phyloP scores from a whole-genome alignment of 2,888 invertebrate genomes.

The Eristalinus aeneus region DNA sequence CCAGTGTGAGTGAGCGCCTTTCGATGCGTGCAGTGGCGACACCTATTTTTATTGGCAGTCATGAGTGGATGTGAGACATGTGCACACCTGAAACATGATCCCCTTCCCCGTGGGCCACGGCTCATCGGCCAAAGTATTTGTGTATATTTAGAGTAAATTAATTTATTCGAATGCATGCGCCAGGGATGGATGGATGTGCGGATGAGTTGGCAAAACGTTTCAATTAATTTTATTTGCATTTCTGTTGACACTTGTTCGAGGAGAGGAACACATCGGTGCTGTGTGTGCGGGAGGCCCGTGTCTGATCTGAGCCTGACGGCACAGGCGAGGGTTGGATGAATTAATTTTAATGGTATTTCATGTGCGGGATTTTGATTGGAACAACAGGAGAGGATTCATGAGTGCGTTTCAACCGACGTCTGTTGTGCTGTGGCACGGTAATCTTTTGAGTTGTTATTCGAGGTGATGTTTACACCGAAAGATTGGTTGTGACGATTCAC shows the following conservation, averaged over 20 bases:
- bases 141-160: slow-evolving; percentile 78
- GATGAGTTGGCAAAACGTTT: slow-evolving; percentile 72
- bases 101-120: neutral
- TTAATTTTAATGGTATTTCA: slow-evolving; percentile 69
- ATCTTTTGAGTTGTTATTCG: slow-evolving; percentile 59
- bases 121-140: slow-evolving; percentile 61
- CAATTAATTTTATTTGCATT: slow-evolving; percentile 76
- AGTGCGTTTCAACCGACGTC: neutral
- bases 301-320: neutral
- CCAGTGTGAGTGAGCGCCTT: neutral
- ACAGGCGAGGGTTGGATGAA: slow-evolving; percentile 34
- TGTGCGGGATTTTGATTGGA: slow-evolving; percentile 63
- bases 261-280: slow-evolving; percentile 29
- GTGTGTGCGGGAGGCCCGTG: neutral
- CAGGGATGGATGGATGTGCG: slow-evolving; percentile 59
- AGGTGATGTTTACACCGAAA: slow-evolving; percentile 52
- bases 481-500: slow-evolving; percentile 61
- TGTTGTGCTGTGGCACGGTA: slow-evolving; percentile 47
- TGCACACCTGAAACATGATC: slow-evolving; percentile 38
- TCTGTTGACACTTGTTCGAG: slow-evolving; percentile 76
- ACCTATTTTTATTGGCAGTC: neutral
- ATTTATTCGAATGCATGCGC: slow-evolving; percentile 80
- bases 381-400: slow-evolving; percentile 1
- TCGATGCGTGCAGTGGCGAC: neutral
- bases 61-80: slow-evolving; percentile 28